phyloP scores from a whole-genome alignment of 1,140 invertebrate genomes.

The Mactra quadrangularis region DNA sequence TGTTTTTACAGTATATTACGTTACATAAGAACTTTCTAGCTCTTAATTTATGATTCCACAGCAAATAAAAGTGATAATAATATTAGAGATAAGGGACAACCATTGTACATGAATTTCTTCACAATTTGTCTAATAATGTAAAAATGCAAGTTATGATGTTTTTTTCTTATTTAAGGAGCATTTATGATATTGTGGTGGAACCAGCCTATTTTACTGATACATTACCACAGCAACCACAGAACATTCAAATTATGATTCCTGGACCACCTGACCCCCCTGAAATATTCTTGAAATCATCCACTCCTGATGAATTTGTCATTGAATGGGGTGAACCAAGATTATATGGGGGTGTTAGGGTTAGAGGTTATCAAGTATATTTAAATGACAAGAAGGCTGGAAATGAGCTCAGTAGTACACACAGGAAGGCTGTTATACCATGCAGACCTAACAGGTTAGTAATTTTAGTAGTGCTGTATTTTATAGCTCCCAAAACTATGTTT shows the following conservation, averaged over 20 bases:
- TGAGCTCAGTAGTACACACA: conserved; percentile 78
- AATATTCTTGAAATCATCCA: conserved; percentile 80
- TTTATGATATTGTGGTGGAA: conserved; percentile 80
- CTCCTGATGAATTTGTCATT: conserved; percentile 80
- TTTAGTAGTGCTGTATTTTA: not conserved
- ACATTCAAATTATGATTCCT: conserved; percentile 81
- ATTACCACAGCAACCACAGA: conserved; percentile 72
- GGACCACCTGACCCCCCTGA: conserved; percentile 82
- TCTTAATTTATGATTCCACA: too few relatives aligned
- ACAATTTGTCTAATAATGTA: too few relatives aligned
- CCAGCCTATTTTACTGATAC: conserved; percentile 77
- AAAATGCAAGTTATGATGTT: too few relatives aligned
- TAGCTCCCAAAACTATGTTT: not conserved
- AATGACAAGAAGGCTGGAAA: conserved; percentile 83
- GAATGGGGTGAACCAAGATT: conserved; percentile 83
- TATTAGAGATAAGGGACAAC: too few relatives aligned
- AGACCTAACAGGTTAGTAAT: conserved; percentile 78
- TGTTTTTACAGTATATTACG: too few relatives aligned
- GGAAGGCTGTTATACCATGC: conserved; percentile 82
- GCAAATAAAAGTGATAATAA: too few relatives aligned
- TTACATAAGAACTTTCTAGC: too few relatives aligned
- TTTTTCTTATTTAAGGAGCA: conserved; percentile 70
- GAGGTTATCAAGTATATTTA: conserved; percentile 82
- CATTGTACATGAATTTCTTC: too few relatives aligned
- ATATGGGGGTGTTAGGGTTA: conserved; percentile 79